Conservation (phyloP, 2,797 vertebrate species). For the Arnoldichthys spilopterus region DNA sequence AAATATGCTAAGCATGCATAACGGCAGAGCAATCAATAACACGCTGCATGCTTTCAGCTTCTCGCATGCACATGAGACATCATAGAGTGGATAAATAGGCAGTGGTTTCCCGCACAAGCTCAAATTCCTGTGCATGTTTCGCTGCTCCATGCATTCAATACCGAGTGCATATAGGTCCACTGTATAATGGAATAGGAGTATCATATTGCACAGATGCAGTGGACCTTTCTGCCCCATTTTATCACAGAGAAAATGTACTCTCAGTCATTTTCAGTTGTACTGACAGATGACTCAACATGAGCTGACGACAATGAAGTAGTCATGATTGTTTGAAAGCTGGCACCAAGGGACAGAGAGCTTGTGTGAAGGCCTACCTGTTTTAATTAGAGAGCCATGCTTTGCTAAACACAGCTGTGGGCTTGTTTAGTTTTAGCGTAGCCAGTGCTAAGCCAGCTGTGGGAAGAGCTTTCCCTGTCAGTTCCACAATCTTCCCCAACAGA, state of each 20-base stretch:
- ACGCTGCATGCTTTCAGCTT: conserved; percentile 52
- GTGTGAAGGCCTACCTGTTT: conserved; percentile 57
- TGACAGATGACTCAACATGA: conserved; percentile 41
- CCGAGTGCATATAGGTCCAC: not conserved
- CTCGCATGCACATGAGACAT: conserved; percentile 48
- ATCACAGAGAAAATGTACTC: conserved; percentile 12
- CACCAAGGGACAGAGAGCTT: conserved; percentile 45
- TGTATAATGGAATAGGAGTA: not conserved
- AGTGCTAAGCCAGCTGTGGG: conserved; percentile 59
- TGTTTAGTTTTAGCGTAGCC: conserved; percentile 48
- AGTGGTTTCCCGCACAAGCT: conserved; percentile 37
- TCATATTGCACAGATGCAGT: not conserved
- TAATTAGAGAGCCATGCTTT: conserved; percentile 62
- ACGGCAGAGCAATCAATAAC: conserved; percentile 60
- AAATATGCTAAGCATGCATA: conserved; percentile 65
- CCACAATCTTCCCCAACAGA: conserved; percentile 53
- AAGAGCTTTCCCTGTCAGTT: conserved; percentile 60
- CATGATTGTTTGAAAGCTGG: conserved; percentile 54
- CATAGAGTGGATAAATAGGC: conserved; percentile 53
- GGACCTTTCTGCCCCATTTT: conserved; percentile 12
- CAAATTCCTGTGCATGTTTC: not conserved
- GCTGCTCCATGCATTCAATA: conserved; percentile 18
- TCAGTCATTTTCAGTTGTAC: conserved; percentile 29
- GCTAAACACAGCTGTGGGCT: conserved; percentile 57
- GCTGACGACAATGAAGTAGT: conserved; percentile 53